Evolutionary conservation across 2,797 vertebrate species (phyloP), one percentile per base, ranked within the genome.

Genomic region (Petrocephalus schoutedeni): DNA sequence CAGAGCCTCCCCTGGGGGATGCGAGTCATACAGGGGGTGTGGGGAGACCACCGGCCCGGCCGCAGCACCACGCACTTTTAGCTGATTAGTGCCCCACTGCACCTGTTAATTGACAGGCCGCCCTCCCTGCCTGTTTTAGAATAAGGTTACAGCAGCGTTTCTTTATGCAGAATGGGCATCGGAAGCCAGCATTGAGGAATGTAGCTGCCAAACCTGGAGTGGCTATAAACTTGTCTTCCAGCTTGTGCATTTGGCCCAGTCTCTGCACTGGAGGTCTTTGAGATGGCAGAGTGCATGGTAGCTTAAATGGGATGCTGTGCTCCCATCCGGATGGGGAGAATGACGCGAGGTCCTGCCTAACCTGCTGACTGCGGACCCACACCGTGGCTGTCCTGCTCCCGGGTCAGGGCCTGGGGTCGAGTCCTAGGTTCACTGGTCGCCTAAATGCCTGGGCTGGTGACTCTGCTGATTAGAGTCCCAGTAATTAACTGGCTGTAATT

Each of bases 401-500:
- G 4, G 16, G 58, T 21, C 4, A 0, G 1, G 12, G 54, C 23
- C 23, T 59, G 7, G 12, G 23, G 23, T 10, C 16, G 32, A 28
- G 23, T 16, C 58, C 19, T 49, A 5, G 36, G 58, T 64, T 21
- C n/a, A 12, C 58, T 2, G 1, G 32, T 10, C 16, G 0, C 14
- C 85, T 23, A 12, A 32, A n/a, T n/a, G 49, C 86, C 14, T 23
- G n/a, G 45, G 21, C 41, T 49, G 85, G 10, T 54, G 58, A 74
- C 45, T 16, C 32, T 19, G 51, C n/a, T 74, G 61, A 54, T 74
- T 87, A 56, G 21, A 36, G 21, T 28, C 86, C 49, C 12, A 0
- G 21, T 74, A 87, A 87, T 87, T 57, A 87, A 57, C 49, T 28
- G 12, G 51, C 23, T 8, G 86, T 56, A 58, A 77, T 87, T 87